Evolutionary conservation across 2,113 vertebrate genomes (phyloP), one percentile per base, ranked within the genome.

Genomic region (Sylvilagus bachmani): DNA sequence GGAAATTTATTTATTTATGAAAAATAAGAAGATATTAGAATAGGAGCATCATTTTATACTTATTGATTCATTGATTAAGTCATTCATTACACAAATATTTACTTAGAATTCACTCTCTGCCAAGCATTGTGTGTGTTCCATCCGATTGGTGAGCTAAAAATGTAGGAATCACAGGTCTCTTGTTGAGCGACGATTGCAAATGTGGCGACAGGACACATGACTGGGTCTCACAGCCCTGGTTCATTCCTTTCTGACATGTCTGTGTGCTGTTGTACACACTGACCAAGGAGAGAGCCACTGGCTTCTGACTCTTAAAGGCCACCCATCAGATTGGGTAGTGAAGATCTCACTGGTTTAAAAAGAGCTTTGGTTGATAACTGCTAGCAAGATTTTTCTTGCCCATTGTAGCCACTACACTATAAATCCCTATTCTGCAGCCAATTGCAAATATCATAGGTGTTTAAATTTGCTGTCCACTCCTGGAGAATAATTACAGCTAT

Each of bases 401-500:
- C 94, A 71, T 93, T 97, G 96, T 94, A 86, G 67, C 87, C 92
- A 89, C 91, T 95, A 64, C 87, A 89, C 62, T 66, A 8, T 87
- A 82, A 93, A 97, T 98, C 92, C 90, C 91, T 97, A 92, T 96
- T 98, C 98, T 97, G 95, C 33, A 98, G 97, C 97, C 98, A 98
- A 96, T 96, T 96, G 97, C 98, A 97, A 97, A 97, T 97, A 98
- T 98, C 88, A 38, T 92, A 97, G 97, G 95, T 55, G 97, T 97
- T 98, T 98, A 98, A 97, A 98, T 97, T 94, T 97, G 97, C 97
- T 98, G 98, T 98, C 97, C 98, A 97, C 92, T 98, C 97, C 96
- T 95, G 94, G 97, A 98, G 98, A 98, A 98, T 98, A 98, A 98
- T 98, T 98, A 98, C 96, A 97, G 97, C 98, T 98, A 97, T 98